phyloP scores from a whole-genome alignment of 2,113 vertebrate species.

The Montifringilla adamsi region DNA sequence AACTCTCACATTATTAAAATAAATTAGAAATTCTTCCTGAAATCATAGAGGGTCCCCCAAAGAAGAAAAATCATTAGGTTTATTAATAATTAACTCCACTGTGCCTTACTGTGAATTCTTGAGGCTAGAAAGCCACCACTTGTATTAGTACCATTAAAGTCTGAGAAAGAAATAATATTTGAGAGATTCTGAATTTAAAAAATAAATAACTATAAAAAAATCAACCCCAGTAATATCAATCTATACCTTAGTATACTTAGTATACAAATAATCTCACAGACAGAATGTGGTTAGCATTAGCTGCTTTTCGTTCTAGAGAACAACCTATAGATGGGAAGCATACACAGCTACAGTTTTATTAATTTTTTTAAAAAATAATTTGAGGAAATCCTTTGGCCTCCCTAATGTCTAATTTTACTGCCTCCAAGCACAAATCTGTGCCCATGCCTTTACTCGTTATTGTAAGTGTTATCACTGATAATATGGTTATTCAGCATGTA shows the following conservation, averaged over 20 bases:
- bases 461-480: background rate
- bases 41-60: background rate
- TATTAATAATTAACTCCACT: background rate
- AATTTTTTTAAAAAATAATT: background rate
- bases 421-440: background rate
- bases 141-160: background rate
- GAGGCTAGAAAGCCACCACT: background rate
- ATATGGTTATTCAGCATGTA: background rate
- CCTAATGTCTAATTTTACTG: background rate
- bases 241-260: background rate
- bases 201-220: background rate
- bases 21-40: background rate
- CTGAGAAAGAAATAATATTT: background rate
- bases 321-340: background rate
- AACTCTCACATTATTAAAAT: background rate
- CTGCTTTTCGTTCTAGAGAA: background rate
- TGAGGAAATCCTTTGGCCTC: background rate
- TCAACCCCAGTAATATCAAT: background rate
- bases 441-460: background rate
- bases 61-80: background rate
- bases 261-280: background rate
- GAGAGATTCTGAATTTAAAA: background rate
- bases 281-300: background rate
- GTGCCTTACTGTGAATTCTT: background rate
- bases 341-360: background rate